Evolutionary conservation across 2,113 vertebrate genomes (phyloP).

Genomic region (Neodontobutis hainanensis): DNA sequence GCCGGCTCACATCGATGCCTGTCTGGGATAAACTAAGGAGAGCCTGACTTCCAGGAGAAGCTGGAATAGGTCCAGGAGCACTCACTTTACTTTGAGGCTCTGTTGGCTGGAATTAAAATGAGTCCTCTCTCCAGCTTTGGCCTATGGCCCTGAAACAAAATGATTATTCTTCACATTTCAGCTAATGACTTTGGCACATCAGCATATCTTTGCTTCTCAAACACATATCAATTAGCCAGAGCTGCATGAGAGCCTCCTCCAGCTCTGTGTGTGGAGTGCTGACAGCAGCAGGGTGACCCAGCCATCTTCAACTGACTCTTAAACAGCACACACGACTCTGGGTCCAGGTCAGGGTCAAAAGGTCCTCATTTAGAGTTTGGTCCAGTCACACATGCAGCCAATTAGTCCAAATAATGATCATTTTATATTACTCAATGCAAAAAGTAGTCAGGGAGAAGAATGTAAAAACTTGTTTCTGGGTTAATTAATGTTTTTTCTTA

Average conservation of each 20-base stretch:
- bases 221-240: slow-evolving; percentile 69
- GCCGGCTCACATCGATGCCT: slow-evolving; percentile 57
- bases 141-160: slow-evolving; percentile 65
- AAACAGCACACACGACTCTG: slow-evolving; percentile 27
- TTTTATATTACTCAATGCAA: slow-evolving; percentile 3
- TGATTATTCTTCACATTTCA: slow-evolving; percentile 71
- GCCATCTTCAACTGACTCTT: slow-evolving; percentile 31
- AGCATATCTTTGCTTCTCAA: slow-evolving; percentile 45
- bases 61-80: slow-evolving; percentile 59
- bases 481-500: background rate
- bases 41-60: slow-evolving; percentile 51
- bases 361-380: slow-evolving; percentile 37
- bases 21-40: slow-evolving; percentile 58
- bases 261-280: slow-evolving; percentile 54
- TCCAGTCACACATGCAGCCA: slow-evolving; percentile 12
- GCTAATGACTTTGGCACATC: slow-evolving; percentile 71
- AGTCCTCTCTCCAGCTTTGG: slow-evolving; percentile 42
- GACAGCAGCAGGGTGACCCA: slow-evolving; percentile 46
- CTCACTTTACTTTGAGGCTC: slow-evolving; percentile 43
- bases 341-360: slow-evolving; percentile 41
- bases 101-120: slow-evolving; percentile 46
- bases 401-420: slow-evolving; percentile 26
- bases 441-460: slow-evolving; percentile 3
- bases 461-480: background rate
- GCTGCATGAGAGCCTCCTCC: slow-evolving; percentile 47